These are phyloP conservation scores for Aviceda subcristata DNA, from an alignment of 2,113 vertebrate genomes.

Conservation along the genomic window DNA sequence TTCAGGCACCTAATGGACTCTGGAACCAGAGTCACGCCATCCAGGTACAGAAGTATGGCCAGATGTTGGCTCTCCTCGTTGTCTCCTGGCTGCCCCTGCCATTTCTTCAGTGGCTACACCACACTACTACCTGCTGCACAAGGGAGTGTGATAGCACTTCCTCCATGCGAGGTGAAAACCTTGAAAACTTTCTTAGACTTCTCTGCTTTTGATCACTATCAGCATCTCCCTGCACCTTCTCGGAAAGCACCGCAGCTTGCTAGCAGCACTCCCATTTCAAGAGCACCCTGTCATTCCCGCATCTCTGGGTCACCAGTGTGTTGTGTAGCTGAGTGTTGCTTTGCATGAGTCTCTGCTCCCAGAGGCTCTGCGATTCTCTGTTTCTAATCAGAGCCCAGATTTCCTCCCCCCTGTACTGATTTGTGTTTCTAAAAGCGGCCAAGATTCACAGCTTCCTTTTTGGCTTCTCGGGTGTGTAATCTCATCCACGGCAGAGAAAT, in stretches of 20 bases:
- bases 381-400: background rate
- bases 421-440: background rate
- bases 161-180: background rate
- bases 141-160: fast-evolving
- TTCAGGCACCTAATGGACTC: background rate
- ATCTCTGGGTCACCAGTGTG: fast-evolving
- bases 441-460: background rate
- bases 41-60: background rate
- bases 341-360: background rate
- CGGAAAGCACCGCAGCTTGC: background rate
- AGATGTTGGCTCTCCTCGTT: background rate
- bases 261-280: background rate
- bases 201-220: background rate
- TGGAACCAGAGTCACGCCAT: background rate
- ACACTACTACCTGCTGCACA: background rate
- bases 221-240: background rate
- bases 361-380: background rate
- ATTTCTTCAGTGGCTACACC: background rate
- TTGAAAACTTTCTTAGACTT: background rate
- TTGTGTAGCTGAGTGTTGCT: background rate
- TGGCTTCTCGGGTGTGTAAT: background rate
- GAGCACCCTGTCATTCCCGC: background rate
- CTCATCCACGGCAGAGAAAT: background rate
- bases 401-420: background rate
- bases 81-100: background rate